phyloP scores from a whole-genome alignment of 2,797 vertebrate species.

The Mormyrus proboscirostris region DNA sequence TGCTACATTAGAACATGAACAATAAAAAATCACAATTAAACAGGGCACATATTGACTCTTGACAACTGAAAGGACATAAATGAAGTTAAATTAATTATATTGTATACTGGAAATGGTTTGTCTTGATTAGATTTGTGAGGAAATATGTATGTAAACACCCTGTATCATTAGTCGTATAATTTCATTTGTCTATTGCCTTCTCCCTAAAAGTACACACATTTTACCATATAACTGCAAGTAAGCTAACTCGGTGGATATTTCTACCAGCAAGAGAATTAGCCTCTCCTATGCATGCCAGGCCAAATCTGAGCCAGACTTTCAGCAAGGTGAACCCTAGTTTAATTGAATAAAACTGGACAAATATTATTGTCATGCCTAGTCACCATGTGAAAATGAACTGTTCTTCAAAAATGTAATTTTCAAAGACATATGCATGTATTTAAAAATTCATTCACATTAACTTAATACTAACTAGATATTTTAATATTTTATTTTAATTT shows the following conservation, averaged over 20 bases:
- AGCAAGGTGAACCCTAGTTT: not conserved
- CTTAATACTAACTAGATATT: not conserved
- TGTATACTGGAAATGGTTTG: not conserved
- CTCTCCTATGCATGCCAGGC: not conserved
- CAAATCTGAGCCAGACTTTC: not conserved
- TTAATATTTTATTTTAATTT: not conserved
- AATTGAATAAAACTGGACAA: not conserved
- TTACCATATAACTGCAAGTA: not conserved
- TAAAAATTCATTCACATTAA: not conserved
- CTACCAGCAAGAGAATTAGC: not conserved
- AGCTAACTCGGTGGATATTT: not conserved
- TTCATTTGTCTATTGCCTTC: not conserved
- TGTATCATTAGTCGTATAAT: not conserved
- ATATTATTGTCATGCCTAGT: not conserved
- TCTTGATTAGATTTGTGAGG: not conserved
- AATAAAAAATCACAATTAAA: not conserved
- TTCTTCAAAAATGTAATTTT: not conserved
- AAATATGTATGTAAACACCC: not conserved
- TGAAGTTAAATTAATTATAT: not conserved
- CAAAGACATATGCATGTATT: not conserved
- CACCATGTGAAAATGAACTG: not conserved
- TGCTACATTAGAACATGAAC: not conserved
- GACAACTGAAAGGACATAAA: not conserved
- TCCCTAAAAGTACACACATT: not conserved
- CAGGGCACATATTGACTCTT: not conserved